phyloP scores from a whole-genome alignment of 2,888 invertebrate species.

The Pachycephus smyrnensis region DNA sequence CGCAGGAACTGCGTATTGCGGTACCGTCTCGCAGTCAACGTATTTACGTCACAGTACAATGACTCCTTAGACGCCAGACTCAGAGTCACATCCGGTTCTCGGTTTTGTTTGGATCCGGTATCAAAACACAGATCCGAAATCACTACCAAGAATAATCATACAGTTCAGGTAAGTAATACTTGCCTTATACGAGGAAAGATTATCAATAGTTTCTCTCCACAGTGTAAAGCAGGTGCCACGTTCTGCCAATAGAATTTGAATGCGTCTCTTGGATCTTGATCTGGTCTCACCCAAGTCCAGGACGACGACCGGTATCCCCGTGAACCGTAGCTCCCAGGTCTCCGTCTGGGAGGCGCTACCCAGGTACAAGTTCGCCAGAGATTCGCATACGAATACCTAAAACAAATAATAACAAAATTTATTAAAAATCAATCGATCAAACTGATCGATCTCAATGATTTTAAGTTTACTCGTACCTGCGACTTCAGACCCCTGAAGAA shows the following conservation, averaged over 20 bases:
- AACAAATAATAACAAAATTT: conserved; percentile 29
- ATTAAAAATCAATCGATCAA: neutral
- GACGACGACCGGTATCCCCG: conserved; percentile 83
- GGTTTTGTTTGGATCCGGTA: neutral
- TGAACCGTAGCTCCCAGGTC: conserved; percentile 80
- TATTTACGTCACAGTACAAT: neutral
- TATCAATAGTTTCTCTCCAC: conserved; percentile 86
- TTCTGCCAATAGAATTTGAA: conserved; percentile 80
- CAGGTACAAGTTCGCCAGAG: conserved; percentile 79
- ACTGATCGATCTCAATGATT: neutral
- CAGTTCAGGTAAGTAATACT: neutral
- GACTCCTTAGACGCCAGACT: neutral
- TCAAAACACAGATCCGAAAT: neutral
- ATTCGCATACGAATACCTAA: conserved; percentile 80
- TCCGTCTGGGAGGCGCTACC: conserved; percentile 71
- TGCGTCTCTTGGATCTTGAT: conserved; percentile 75
- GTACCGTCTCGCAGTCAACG: neutral
- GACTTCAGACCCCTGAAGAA: conserved; percentile 83
- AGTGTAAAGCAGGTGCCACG: conserved; percentile 84
- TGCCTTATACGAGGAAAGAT: conserved; percentile 79
- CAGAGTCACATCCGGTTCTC: neutral
- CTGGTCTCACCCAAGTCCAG: conserved; percentile 82
- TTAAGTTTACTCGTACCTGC: conserved; percentile 67
- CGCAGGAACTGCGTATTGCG: neutral
- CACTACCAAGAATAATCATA: neutral